Conservation (phyloP, 1,140 invertebrate genomes). For the Pollicipes pollicipes region DNA sequence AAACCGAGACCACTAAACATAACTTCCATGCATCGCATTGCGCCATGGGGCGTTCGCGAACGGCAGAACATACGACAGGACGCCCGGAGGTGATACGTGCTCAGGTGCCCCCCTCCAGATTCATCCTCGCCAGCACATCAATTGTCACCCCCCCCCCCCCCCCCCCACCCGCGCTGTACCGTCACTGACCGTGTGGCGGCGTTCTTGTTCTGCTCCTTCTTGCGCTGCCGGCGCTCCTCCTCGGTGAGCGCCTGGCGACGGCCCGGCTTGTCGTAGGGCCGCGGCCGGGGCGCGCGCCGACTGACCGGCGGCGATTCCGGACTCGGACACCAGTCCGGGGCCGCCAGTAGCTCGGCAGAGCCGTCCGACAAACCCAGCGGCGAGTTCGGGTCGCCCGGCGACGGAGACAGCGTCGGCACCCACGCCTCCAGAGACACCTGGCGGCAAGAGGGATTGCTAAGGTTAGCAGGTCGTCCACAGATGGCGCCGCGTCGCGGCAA, state of each 20-base stretch:
- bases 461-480: too few relatives aligned
- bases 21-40: too few relatives aligned
- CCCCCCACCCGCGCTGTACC: too few relatives aligned
- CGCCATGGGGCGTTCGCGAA: too few relatives aligned
- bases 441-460: not conserved
- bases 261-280: not conserved
- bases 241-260: not conserved
- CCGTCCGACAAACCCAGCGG: not conserved
- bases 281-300: too few relatives aligned
- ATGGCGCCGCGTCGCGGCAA: too few relatives aligned
- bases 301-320: not conserved
- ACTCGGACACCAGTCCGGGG: not conserved
- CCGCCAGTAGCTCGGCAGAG: not conserved
- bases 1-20: too few relatives aligned
- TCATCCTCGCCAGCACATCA: too few relatives aligned
- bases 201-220: slow-evolving; percentile 1
- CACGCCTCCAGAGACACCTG: not conserved
- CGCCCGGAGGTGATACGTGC: too few relatives aligned
- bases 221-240: not conserved
- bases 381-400: not conserved
- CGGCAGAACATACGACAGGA: too few relatives aligned
- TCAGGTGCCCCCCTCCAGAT: too few relatives aligned
- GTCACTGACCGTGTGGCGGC: not conserved
- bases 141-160: not conserved
- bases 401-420: not conserved